Base-by-base conservation (phyloP, 37 sponge, comb jelly and placozoan genomes). In the Cladorhizidae sp. region DNA sequence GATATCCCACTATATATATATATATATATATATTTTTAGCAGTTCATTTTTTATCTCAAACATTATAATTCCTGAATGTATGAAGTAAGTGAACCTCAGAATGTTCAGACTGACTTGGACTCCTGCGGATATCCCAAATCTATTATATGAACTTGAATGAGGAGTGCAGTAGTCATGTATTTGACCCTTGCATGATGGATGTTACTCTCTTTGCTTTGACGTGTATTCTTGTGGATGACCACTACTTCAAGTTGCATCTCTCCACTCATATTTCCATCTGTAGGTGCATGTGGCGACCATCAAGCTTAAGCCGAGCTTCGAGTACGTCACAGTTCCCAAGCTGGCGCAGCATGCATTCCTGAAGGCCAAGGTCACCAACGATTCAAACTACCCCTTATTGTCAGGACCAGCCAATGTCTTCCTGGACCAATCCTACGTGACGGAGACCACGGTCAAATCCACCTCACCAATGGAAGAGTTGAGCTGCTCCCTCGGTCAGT, bases 311-410 rank as follows among this genome's bases (percentile, higher is more conserved):
- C 92, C 92, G 25, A 73, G 54, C 29, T 91, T 91, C 70, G 87
- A 91, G 80, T 86, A 91, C 41, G 92, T 82, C 59, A 86, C 92
- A 43, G 92, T 91, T 20, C 92, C 92, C 33, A 91, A 91, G 74
- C 83, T 80, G 1, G 83, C 87, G 0, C 87, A 82, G 33, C 87
- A 86, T 74, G 92, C 92, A 40, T 91, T 86, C 92, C 80, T 91
- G 59, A 82, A 83, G 57, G 92, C 92, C 11, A 81, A 65, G 37
- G 92, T 86, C 65, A 86, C 36, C 64, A 91, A 91, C 35, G 64
- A 74, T 35, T 91, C 87, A 0, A 61, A 31, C 52, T 91, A 86
- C 57, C 83, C 87, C n/a, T 68, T 91, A 43, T 70, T 91, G 70
- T 76, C 78, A 0, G 92, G 92, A 29, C 87, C 87, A 2, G 83